Base-by-base conservation (phyloP, 2,888 invertebrate species). In the Drosophila flavopinicola region DNA sequence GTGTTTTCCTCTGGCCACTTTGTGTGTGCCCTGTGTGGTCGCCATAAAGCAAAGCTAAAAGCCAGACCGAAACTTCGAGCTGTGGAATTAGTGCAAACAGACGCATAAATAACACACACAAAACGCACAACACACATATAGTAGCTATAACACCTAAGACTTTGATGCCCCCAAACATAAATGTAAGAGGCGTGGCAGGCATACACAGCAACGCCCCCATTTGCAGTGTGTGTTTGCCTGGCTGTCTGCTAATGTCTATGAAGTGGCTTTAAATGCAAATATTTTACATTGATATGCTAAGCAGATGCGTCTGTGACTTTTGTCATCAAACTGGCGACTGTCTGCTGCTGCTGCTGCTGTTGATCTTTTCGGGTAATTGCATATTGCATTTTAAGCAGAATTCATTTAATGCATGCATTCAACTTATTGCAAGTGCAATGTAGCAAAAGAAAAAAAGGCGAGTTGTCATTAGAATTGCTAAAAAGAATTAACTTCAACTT, bases 61-160 rank as follows among this genome's bases (percentile, higher is more conserved):
- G 72, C 59, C 53, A 75, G 37, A 65, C 51, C 61, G 54, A 66
- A 72, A 61, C 39, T 70, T 57, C 24, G 13, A 63, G 53, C 39
- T 52, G 53, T 60, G 85, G 85, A 79, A 84, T 79, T 87, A 83
- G 88, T 84, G 71, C 66, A 69, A 70, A 75, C 78, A 86, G 88
- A 84, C 88, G 87, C 88, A 84, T 84, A 84, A 88, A 84, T 86
- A 86, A 83, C 69, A 64, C 35, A 42, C 52, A 37, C 32, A n/a
- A n/a, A n/a, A n/a, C n/a, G n/a, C n/a, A n/a, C n/a, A n/a, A 33
- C 45, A 86, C 70, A 60, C 33, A 30, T 33, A 33, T 24, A 25
- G 39, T 32, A 51, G n/a, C n/a, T n/a, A n/a, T 29, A 77, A 77
- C 83, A 83, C 64, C 85, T 72, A 85, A 85, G 82, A 80, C 82